Base-by-base conservation (phyloP, 1,140 invertebrate species). In the Drosophila subpulchrella region DNA sequence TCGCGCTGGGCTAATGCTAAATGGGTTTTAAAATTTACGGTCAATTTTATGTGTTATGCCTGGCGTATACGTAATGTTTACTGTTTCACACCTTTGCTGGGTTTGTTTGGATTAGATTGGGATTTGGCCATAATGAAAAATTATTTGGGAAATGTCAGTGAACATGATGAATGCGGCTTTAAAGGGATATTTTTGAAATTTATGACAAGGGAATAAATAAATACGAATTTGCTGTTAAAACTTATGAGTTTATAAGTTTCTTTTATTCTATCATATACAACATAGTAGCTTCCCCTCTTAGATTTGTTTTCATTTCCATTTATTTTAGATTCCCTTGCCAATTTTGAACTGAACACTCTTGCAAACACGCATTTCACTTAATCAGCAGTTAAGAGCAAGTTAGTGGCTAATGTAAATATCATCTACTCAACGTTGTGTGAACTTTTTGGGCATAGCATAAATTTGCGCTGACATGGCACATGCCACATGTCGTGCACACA, bases 381-480 rank as follows among this genome's bases (percentile, higher is more conserved):
- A 70, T 71, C 67, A 71, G 65, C 67, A 71, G 67, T 71, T 71
- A 70, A 48, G 65, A 57, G 17, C 36, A 55, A 55, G 39, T 74
- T 73, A 42, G 71, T 74, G 68, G 56, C 68, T 54, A 74, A 74
- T 73, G 71, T 46, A 74, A 73, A 74, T 73, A 60, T 74, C 60
- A 75, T 74, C 30, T 75, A 65, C 71, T 58, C 54, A 36, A 75
- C 51, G 41, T 74, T 73, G 65, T 68, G 65, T 47, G 55, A 71
- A 59, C 55, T 44, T 59, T 70, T 75, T 62, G 44, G 44, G 62
- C 42, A 44, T 30, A 58, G 44, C 55, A 76, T 54, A 76, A 68
- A 66, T 75, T 58, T 59, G 24, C 15, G 73, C 62, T 70, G 63
- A 75, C 73, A 42, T 38, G 57, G 72, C 60, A 75, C 60, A 67